phyloP scores from a whole-genome alignment of 2,888 invertebrate genomes.

The Ferdinandea cuprea region DNA sequence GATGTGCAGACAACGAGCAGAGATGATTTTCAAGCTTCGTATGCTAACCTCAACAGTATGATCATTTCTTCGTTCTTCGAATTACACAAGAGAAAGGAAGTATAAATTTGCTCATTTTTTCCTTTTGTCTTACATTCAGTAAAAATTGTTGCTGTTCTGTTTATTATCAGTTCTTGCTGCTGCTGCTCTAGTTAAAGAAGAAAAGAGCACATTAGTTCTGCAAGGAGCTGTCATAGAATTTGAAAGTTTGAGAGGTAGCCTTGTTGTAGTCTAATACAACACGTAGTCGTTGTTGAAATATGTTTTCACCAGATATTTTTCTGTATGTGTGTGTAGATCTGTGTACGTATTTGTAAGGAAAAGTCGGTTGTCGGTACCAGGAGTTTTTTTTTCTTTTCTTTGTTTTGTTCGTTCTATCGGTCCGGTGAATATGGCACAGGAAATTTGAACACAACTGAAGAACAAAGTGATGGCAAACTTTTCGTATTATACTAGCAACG shows the following conservation, averaged over 20 bases:
- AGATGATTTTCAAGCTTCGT: constrained; percentile 30
- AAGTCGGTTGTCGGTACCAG: constrained; percentile 30
- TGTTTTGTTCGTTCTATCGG: constrained; percentile 14
- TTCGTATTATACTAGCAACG: constrained; percentile 16
- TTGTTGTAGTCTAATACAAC: constrained; percentile 45
- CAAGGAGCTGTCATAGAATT: constrained; percentile 61
- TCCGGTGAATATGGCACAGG: constrained; percentile 50
- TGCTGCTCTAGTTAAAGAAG: constrained; percentile 37
- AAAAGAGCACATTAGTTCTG: constrained; percentile 49
- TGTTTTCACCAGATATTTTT: constrained; percentile 11
- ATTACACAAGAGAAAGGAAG: constrained; percentile 49
- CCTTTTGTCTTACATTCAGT: constrained; percentile 55
- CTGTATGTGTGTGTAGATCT: constrained; percentile 4
- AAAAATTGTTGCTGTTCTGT: constrained; percentile 64
- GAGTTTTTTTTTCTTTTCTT: constrained; percentile 31
- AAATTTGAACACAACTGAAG: constrained; percentile 64
- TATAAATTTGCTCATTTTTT: constrained; percentile 36
- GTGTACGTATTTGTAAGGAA: constrained; percentile 12
- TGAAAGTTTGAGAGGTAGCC: constrained; percentile 43
- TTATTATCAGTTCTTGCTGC: constrained; percentile 66
- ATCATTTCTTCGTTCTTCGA: constrained; percentile 34
- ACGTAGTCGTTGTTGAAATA: constrained; percentile 57
- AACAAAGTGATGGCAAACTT: constrained; percentile 56
- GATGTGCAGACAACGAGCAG: constrained; percentile 7
- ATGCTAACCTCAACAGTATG: constrained; percentile 27